phyloP scores from a whole-genome alignment of 1,140 invertebrate genomes.

The Temnothorax nylanderi region DNA sequence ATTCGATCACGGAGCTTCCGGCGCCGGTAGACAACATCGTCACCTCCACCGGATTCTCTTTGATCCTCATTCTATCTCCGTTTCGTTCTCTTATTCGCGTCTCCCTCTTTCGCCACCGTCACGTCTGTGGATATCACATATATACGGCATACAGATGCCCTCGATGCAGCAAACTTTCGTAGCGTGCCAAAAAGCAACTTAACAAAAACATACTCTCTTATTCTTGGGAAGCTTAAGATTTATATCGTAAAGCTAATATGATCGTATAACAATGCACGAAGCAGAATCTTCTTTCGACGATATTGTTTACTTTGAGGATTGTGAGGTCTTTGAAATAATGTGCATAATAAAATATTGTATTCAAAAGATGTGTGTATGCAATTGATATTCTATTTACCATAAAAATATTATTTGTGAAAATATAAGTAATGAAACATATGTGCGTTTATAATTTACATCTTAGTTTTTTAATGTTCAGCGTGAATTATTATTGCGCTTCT shows the following conservation, averaged over 20 bases:
- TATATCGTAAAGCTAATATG: neutral
- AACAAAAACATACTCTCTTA: neutral
- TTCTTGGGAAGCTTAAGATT: neutral
- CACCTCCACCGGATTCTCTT: conserved; percentile 66
- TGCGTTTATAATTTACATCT: neutral
- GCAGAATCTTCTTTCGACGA: neutral
- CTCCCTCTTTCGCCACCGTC: conserved; percentile 25
- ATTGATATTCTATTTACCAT: neutral
- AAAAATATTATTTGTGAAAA: neutral
- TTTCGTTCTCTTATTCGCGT: conserved; percentile 66
- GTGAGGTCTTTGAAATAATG: neutral
- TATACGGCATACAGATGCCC: conserved; percentile 18
- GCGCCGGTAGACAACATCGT: conserved; percentile 67
- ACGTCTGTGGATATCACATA: neutral
- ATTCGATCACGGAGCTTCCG: conserved; percentile 71
- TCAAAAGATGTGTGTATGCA: neutral
- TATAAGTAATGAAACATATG: neutral
- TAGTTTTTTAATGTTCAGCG: neutral
- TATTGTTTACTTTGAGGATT: neutral
- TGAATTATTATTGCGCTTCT: neutral
- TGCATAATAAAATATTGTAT: neutral
- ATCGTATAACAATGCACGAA: neutral
- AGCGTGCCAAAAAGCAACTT: conserved; percentile 32
- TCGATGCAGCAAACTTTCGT: conserved; percentile 24
- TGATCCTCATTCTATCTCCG: conserved; percentile 67